Percentiles rank a stretch among this genome's conserved stretches.
Conservation (phyloP, 2,888 invertebrate species). For the Caenorhabditis becei region DNA sequence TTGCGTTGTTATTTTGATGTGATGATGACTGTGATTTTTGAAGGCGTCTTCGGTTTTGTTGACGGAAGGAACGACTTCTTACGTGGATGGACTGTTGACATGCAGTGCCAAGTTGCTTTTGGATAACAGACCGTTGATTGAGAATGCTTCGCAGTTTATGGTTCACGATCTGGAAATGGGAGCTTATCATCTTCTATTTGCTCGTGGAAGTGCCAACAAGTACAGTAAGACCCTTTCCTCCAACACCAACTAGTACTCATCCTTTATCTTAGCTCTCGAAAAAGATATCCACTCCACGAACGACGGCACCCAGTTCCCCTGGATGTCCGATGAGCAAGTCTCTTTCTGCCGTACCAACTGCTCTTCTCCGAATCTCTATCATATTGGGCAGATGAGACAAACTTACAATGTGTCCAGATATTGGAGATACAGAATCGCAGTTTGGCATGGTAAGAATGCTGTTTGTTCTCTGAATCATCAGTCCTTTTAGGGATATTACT, state of each 20-base stretch:
- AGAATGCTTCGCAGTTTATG: conserved; percentile 65
- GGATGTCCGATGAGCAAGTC: conserved; percentile 70
- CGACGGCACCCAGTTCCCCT: conserved; percentile 71
- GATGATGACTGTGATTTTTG: not conserved
- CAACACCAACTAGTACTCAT: too few species aligned
- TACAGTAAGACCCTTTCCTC: conserved; percentile 66
- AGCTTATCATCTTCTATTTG: conserved; percentile 69
- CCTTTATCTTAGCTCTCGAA: conserved; percentile 63
- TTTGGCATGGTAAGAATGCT: conserved; percentile 66
- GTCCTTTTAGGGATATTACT: conserved; percentile 64
- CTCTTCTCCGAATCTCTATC: conserved; percentile 55
- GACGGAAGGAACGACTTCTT: conserved; percentile 58
- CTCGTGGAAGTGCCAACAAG: conserved; percentile 70
- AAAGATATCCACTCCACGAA: conserved; percentile 74
- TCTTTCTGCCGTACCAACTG: conserved; percentile 68
- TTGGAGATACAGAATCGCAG: conserved; percentile 74
- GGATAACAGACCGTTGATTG: conserved; percentile 62
- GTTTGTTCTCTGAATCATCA: not conserved
- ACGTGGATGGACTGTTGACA: conserved; percentile 66
- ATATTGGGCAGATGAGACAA: conserved; percentile 66
- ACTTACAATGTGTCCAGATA: conserved; percentile 66
- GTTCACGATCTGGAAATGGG: conserved; percentile 69
- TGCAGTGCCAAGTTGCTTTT: conserved; percentile 66
- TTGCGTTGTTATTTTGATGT: conserved; percentile 32
- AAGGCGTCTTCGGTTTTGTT: conserved; percentile 66